Evolutionary conservation across 2,113 vertebrate genomes (phyloP).

Genomic region (Coptodon bakossiorum): DNA sequence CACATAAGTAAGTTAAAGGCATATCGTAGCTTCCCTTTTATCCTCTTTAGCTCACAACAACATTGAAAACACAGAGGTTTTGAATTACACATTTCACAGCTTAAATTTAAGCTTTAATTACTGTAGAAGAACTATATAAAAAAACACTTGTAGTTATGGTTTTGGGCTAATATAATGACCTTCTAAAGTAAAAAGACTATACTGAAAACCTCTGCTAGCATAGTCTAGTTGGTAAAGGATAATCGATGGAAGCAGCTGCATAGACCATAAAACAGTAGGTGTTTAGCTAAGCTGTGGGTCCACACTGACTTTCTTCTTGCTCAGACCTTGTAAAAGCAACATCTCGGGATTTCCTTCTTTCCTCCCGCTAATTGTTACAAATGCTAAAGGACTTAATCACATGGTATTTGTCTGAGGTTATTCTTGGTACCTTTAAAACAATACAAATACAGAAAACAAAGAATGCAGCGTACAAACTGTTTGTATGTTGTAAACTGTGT

Average conservation of each 20-base stretch:
- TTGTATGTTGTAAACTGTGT: not conserved
- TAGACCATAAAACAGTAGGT: not conserved
- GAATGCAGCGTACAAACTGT: not conserved
- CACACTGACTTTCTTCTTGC: not conserved
- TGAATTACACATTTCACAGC: not conserved
- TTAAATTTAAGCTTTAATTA: not conserved
- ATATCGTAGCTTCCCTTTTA: not conserved
- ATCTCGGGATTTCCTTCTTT: not conserved
- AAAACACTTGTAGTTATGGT: not conserved
- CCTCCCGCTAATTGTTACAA: not conserved
- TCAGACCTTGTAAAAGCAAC: not conserved
- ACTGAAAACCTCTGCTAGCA: not conserved
- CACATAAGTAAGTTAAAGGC: not conserved
- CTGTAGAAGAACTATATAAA: not conserved
- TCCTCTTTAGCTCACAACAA: fast-evolving
- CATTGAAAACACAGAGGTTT: not conserved
- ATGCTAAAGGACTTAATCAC: not conserved
- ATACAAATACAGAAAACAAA: not conserved
- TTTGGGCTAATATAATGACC: not conserved
- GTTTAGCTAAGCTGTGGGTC: not conserved
- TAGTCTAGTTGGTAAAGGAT: not conserved
- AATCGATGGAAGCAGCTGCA: fast-evolving
- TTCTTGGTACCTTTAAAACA: not conserved
- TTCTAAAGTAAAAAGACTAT: not conserved
- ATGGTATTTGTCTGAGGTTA: not conserved